phyloP scores from a whole-genome alignment of 1,140 invertebrate genomes.

The Semibalanus balanoides region DNA sequence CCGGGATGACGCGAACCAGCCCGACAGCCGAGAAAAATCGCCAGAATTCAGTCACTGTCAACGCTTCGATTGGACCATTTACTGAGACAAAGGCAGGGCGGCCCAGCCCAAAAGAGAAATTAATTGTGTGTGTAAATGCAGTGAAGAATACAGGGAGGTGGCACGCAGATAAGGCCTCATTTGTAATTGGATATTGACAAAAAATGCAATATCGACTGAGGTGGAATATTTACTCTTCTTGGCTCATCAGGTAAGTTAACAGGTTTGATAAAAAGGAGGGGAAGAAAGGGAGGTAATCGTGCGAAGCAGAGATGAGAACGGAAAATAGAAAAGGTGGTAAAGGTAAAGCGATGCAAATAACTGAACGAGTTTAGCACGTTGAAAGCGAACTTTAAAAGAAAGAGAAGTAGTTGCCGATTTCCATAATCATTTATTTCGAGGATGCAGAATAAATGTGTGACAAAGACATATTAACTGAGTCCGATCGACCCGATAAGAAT shows the following conservation, averaged over 20 bases:
- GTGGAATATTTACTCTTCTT: background rate
- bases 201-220: background rate
- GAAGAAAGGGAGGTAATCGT: background rate
- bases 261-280: background rate
- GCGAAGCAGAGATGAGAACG: too few relatives aligned
- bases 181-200: background rate
- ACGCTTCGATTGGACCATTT: background rate
- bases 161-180: background rate
- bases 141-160: background rate
- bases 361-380: too few relatives aligned
- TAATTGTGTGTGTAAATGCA: conserved; percentile 2
- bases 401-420: too few relatives aligned
- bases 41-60: background rate
- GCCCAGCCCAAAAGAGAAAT: background rate
- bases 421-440: too few relatives aligned
- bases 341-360: too few relatives aligned
- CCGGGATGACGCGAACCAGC: background rate
- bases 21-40: conserved; percentile 1
- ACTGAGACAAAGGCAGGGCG: background rate
- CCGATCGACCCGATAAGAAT: too few relatives aligned
- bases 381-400: too few relatives aligned
- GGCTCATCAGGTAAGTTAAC: background rate
- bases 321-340: too few relatives aligned
- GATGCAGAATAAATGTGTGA: too few relatives aligned
- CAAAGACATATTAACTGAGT: too few relatives aligned